Conservation (phyloP, 2,797 vertebrate species). For the Aeoliscus strigatus region DNA sequence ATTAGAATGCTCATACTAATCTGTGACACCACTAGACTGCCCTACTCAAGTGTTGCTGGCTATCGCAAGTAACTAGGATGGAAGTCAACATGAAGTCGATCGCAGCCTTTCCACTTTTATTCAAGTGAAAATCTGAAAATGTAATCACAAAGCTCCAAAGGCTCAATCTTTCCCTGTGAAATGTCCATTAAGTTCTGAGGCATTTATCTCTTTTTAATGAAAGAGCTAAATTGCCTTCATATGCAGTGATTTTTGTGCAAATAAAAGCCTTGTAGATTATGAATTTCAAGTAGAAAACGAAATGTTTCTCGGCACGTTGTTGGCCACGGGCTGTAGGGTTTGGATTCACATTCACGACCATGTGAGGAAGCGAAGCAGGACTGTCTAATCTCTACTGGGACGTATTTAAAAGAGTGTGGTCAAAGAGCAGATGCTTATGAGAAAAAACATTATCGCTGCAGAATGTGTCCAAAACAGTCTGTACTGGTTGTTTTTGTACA, state of each 20-base stretch:
- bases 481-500: no score
- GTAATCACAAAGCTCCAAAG: conserved; percentile 64
- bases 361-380: conserved; percentile 27
- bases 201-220: conserved; percentile 79
- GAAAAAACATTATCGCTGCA: conserved; percentile 6
- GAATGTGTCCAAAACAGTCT: background rate
- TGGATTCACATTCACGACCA: conserved; percentile 47
- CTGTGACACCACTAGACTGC: no score
- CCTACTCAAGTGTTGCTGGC: no score
- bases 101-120: conserved; percentile 35
- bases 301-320: conserved; percentile 58
- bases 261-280: conserved; percentile 66
- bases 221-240: conserved; percentile 73
- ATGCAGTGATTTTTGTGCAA: conserved; percentile 68
- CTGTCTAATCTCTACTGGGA: conserved; percentile 15
- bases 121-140: conserved; percentile 54
- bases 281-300: conserved; percentile 66
- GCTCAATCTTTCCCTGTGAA: conserved; percentile 57
- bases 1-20: no score
- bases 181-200: conserved; percentile 70
- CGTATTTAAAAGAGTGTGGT: conserved; percentile 34
- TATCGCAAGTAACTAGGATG: no score
- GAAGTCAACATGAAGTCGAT: no score
- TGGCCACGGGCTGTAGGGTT: conserved; percentile 45
- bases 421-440: conserved; percentile 24